Evolutionary conservation across 2,113 vertebrate species (phyloP).

Genomic region (Galeopterus variegatus): DNA sequence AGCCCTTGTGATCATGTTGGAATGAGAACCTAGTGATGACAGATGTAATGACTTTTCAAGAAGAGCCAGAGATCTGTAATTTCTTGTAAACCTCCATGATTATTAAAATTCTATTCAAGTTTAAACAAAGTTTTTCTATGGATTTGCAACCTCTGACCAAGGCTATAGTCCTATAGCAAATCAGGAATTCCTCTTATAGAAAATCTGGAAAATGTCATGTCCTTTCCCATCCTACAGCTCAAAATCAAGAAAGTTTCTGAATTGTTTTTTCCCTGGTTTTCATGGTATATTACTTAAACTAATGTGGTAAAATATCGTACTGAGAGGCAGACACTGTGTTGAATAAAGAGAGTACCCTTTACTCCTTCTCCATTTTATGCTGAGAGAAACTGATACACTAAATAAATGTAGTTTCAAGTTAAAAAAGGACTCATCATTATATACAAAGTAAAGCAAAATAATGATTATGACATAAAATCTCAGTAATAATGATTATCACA

Average conservation of each 20-base stretch:
- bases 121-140: conserved; percentile 7
- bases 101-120: conserved; percentile 43
- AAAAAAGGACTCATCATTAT: neutral
- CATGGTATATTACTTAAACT: neutral
- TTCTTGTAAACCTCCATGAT: neutral
- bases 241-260: neutral
- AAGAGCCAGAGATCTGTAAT: neutral
- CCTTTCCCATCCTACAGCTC: neutral
- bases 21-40: neutral
- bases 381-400: neutral
- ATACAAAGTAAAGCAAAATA: neutral
- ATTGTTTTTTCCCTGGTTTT: conserved; percentile 17
- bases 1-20: neutral
- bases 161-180: neutral
- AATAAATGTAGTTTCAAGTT: neutral
- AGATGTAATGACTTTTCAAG: neutral
- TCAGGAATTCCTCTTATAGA: neutral
- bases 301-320: neutral
- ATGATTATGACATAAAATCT: conserved; percentile 34
- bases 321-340: neutral
- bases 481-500: neutral
- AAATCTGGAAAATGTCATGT: neutral
- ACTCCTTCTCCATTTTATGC: neutral
- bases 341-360: neutral
- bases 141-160: neutral